Conservation (phyloP, 2,797 vertebrate species). For the Poecilia picta region DNA sequence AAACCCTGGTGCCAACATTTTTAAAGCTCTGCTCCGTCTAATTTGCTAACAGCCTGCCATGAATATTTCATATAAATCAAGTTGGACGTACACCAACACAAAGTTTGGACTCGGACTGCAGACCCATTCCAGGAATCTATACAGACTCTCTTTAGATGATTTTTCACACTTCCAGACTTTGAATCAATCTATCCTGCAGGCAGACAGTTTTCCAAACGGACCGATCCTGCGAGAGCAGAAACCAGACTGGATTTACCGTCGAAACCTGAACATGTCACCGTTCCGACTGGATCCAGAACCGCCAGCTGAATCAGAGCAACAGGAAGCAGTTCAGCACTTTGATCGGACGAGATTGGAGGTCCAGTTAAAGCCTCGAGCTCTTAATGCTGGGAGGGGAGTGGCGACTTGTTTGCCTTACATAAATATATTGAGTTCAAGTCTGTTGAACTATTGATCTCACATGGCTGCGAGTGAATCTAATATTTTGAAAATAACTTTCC, state of each 20-base stretch:
- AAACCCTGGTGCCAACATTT: slow-evolving; percentile 54
- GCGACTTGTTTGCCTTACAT: neutral
- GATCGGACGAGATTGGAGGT: neutral
- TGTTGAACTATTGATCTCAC: neutral
- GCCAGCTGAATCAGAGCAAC: neutral
- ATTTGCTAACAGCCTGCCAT: slow-evolving; percentile 69
- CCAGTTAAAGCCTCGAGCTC: neutral
- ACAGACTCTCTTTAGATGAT: slow-evolving; percentile 27
- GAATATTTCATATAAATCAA: slow-evolving; percentile 70
- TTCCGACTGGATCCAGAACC: neutral
- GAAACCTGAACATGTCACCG: neutral
- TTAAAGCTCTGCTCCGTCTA: slow-evolving; percentile 51
- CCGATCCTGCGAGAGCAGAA: neutral
- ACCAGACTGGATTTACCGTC: neutral
- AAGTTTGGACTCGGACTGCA: slow-evolving; percentile 48
- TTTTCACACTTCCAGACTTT: slow-evolving; percentile 37
- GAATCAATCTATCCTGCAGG: slow-evolving; percentile 30
- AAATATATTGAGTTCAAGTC: neutral
- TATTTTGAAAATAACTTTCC: neutral
- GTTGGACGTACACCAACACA: slow-evolving; percentile 48
- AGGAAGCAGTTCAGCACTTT: neutral
- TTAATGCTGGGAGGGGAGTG: neutral
- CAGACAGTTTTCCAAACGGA: neutral
- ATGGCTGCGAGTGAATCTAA: neutral
- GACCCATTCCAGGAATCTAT: slow-evolving; percentile 53